Conservation (phyloP, 1,140 invertebrate species). For the Eupeodes corollae region DNA sequence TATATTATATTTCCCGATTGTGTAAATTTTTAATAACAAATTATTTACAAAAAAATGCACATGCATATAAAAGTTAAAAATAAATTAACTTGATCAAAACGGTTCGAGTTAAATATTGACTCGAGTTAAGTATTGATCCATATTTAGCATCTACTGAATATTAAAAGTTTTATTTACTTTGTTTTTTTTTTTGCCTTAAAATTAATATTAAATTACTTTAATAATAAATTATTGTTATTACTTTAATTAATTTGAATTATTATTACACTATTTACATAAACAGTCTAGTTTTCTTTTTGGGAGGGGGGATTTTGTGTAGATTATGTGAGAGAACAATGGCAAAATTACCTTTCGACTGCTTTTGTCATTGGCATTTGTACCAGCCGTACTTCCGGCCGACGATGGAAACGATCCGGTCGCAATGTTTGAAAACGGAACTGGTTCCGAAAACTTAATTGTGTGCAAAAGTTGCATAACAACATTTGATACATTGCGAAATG, state of each 20-base stretch:
- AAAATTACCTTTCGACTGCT: slow-evolving; percentile 32
- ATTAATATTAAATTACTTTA: too few species aligned
- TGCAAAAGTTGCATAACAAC: slow-evolving; percentile 82
- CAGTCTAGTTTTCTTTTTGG: too few species aligned
- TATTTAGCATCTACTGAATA: neutral
- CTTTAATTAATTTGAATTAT: neutral
- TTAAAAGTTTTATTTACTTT: neutral
- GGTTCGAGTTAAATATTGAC: too few species aligned
- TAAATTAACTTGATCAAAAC: too few species aligned
- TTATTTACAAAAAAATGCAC: too few species aligned
- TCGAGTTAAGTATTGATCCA: neutral
- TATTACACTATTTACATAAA: too few species aligned
- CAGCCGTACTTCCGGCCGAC: slow-evolving; percentile 20
- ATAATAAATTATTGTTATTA: neutral
- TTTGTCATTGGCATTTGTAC: slow-evolving; percentile 24
- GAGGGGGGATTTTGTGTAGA: too few species aligned
- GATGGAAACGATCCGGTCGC: slow-evolving; percentile 45
- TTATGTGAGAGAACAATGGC: too few species aligned
- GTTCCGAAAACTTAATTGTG: slow-evolving; percentile 84
- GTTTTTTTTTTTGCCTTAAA: neutral
- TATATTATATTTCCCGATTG: too few species aligned
- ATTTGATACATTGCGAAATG: slow-evolving; percentile 84
- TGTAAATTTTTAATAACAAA: too few species aligned
- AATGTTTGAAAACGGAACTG: slow-evolving; percentile 86
- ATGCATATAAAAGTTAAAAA: too few species aligned